These are phyloP conservation scores for Sarcophilus harrisii DNA, from an alignment of 2,797 vertebrate species.

Conservation along the genomic window DNA sequence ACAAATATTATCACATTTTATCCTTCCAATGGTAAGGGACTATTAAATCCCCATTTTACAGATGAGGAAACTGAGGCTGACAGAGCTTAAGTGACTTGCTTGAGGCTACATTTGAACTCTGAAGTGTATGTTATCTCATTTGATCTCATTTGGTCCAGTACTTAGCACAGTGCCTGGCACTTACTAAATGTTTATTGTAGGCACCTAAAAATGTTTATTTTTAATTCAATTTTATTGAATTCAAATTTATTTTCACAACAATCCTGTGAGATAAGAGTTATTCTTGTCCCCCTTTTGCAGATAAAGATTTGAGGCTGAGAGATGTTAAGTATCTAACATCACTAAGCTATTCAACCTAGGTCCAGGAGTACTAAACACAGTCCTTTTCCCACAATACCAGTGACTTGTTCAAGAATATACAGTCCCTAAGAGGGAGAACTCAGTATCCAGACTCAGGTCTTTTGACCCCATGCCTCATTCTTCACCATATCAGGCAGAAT, in stretches of 20 bases:
- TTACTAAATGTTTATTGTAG: no score
- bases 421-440: background rate
- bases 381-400: background rate
- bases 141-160: background rate
- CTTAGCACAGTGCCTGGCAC: background rate
- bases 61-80: no score
- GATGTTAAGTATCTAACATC: background rate
- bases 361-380: background rate
- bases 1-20: no score
- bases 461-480: no score
- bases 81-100: background rate
- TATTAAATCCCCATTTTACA: no score
- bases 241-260: background rate
- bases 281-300: background rate
- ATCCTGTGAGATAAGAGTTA: background rate
- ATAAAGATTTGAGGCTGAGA: background rate
- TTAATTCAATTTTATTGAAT: no score
- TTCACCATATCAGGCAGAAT: background rate
- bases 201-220: background rate
- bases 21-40: no score
- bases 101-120: background rate
- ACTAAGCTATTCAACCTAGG: background rate
- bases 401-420: background rate
- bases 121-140: no score
- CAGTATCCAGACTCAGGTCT: background rate